These are phyloP conservation scores for Paelopatides confundens DNA, from an alignment of 53 echinoderm and acorn worm species.

Conservation along the genomic window DNA sequence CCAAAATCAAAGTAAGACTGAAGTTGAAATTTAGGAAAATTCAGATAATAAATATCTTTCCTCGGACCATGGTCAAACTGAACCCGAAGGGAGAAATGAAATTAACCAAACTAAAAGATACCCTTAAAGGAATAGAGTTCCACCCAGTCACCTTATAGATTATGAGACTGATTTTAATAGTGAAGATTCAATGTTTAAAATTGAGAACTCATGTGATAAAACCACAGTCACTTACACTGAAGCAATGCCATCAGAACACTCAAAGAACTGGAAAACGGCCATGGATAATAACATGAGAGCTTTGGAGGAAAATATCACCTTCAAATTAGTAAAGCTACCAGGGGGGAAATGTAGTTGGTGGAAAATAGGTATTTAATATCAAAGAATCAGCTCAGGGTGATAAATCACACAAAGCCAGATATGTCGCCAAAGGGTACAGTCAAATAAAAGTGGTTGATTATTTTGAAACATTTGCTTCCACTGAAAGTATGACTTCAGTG, in stretches of 20 bases:
- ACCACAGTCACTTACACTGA: conserved; percentile 37
- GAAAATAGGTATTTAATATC: neutral
- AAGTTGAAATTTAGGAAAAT: neutral
- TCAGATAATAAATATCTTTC: neutral
- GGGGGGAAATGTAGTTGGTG: conserved; percentile 34
- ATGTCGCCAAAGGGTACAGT: neutral
- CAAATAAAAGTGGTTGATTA: neutral
- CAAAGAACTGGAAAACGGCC: conserved; percentile 13
- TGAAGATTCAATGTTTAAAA: neutral
- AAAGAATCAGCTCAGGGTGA: neutral
- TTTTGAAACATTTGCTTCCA: neutral
- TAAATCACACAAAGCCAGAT: neutral
- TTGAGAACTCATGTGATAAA: conserved; percentile 7
- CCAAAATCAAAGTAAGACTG: neutral
- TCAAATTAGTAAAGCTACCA: conserved; percentile 43
- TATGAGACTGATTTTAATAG: neutral
- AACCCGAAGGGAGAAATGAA: neutral
- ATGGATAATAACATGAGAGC: conserved; percentile 35
- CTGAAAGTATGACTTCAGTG: neutral
- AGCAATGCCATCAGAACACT: conserved; percentile 1
- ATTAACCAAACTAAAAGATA: neutral
- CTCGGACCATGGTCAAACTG: neutral
- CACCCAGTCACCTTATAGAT: neutral
- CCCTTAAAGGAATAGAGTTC: neutral
- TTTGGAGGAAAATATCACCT: conserved; percentile 44